Base-by-base conservation (phyloP, 2,113 vertebrate species). In the Daubentonia madagascariensis region DNA sequence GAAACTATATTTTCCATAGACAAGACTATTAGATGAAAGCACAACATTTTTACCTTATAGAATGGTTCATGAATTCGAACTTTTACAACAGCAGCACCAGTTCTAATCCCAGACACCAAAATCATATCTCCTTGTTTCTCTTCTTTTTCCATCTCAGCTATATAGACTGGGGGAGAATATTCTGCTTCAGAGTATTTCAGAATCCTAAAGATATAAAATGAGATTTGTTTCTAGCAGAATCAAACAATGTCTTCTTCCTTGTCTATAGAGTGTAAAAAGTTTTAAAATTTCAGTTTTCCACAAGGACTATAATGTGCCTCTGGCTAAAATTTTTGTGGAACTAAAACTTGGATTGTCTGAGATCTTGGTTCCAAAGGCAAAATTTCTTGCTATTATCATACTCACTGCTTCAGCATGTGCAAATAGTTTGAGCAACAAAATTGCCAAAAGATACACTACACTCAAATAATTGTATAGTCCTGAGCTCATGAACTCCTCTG, bases 41-140 rank as follows among this genome's bases (percentile, higher is more conserved):
- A 81, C 63, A 84, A n/a, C 65, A 9, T 67, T 88, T 85, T 97
- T 96, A 99, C 99, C 98, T 99, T 98, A 97, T 99, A 98, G 89
- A 98, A 97, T 1, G 97, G 88, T 68, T 98, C 98, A 67, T 95
- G 91, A 79, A 99, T 98, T 88, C 86, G 98, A 89, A 98, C 98
- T 98, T 98, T 98, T 45, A 99, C 48, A 32, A 97, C 50, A 35
- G 98, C 98, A 37, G 97, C 97, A 52, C 98, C 98, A 28, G 98
- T 99, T 93, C 89, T 98, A 85, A 98, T 95, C n/a, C 98, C 98
- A 61, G 98, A 98, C 52, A 99, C 98, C 94, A 99, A 97, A 93
- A 98, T 97, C 80, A 81, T 97, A 57, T 99, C 99, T 79, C 98
- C 99, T 93, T 98, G 98, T 90, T 97, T 98, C 78, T 98, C 98